A percentile compares a stretch with the other conserved stretches of the same genome.
Evolutionary conservation across 2,113 vertebrate species (phyloP).

Genomic region (Gnathonemus echidnorhynchus): DNA sequence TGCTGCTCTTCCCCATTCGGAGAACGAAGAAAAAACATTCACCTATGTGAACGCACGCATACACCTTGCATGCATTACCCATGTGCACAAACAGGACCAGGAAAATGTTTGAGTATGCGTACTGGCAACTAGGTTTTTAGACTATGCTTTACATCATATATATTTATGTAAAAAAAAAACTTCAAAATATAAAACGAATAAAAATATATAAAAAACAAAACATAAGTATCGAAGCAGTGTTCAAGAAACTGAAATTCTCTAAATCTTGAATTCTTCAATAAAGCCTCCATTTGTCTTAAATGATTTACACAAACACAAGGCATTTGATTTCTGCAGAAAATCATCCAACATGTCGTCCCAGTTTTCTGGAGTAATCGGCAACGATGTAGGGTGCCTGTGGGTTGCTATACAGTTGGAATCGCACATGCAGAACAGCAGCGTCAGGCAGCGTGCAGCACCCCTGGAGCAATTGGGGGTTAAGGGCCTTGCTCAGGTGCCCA

Average conservation of each 20-base stretch:
- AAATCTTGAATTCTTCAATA: background rate
- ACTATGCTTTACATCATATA: background rate
- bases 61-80: background rate
- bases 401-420: background rate
- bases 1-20: slow-evolving; percentile 62
- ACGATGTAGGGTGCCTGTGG: background rate
- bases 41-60: slow-evolving; percentile 15
- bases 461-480: background rate
- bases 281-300: background rate
- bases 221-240: background rate
- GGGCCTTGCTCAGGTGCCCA: background rate
- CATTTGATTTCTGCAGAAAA: background rate
- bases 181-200: background rate
- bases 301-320: background rate
- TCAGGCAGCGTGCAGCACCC: background rate
- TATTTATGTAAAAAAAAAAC: background rate
- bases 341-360: background rate
- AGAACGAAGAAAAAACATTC: slow-evolving; percentile 34
- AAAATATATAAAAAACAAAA: background rate
- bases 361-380: background rate
- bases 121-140: background rate
- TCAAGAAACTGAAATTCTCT: background rate
- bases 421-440: background rate
- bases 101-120: background rate
- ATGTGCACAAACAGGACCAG: background rate